Evolutionary conservation across 1,140 invertebrate genomes (phyloP), one percentile per base, ranked within the genome.

Genomic region (Varroa destructor): DNA sequence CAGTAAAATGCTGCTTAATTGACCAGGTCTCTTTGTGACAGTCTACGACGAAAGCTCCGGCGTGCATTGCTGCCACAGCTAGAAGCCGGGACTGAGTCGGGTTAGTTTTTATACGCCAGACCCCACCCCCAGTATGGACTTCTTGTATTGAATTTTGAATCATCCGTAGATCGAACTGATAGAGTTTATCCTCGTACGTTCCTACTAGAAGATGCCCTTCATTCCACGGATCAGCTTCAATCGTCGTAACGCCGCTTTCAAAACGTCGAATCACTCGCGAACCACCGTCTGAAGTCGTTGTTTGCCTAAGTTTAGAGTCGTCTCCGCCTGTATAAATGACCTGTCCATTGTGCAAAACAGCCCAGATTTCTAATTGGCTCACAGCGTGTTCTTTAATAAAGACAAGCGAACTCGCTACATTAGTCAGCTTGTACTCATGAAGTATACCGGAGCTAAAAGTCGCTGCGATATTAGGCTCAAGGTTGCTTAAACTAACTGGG

Each of bases 11-110:
- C 61, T 40, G 10, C 40, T 12, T 12, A 40, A 67, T 40, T 67
- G 40, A 12, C 14, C 40, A 40, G 1, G 61, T 67, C 40, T 67
- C 61, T 1, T 10, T 12, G 46, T 8, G 46, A 51, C 46, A 51
- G 3, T 67, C 61, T 2, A 67, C 12, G 40, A 67, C 8, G 36
- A 67, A 67, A 25, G 61, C 61, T 40, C 61, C 61, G 40, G 61
- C 61, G 61, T 67, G 40, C 61, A 67, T 67, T n/a, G 12, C 61
- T 5, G 61, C 61, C 61, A 67, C n/a, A 67, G 61, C 61, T 12
- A 67, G 61, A 67, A 25, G 46, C 2, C 36, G 61, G 12, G 37
- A 37, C 14, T 40, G 12, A 14, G 61, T 36, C 1, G 61, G 61
- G 46, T 67, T n/a, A 36, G 14, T 8, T 37, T 40, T n/a, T 12